A percentile compares a stretch with the other conserved stretches of the same genome.
phyloP scores from a whole-genome alignment of 2,113 vertebrate species.

The Bos indicus region DNA sequence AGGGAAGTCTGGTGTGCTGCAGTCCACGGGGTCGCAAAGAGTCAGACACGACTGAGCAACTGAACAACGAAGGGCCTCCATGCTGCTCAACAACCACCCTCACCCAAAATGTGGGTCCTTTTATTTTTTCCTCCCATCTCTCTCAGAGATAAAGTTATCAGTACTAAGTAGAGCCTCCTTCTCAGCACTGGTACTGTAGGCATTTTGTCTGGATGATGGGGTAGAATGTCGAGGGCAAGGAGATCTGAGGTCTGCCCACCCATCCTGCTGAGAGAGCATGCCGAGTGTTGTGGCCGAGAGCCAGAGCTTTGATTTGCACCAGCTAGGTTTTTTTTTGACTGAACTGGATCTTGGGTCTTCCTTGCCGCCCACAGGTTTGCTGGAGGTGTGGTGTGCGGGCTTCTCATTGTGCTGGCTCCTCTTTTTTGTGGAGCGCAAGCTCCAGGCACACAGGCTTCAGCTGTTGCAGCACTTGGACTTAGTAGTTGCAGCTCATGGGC shows the following conservation, averaged over 20 bases:
- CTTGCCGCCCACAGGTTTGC: not conserved
- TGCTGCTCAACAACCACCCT: not conserved
- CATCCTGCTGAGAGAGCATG: not conserved
- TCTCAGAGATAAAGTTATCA: not conserved
- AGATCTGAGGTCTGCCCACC: not conserved
- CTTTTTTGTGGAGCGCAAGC: not conserved
- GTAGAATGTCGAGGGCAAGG: not conserved
- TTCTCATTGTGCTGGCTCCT: not conserved
- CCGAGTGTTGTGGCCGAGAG: not conserved
- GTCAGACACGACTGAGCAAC: rapidly evolving
- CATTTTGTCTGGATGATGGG: not conserved
- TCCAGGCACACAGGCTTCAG: not conserved
- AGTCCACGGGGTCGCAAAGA: rapidly evolving
- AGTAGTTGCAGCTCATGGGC: not conserved
- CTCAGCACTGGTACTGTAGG: not conserved
- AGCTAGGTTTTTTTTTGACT: not conserved
- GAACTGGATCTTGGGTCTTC: not conserved
- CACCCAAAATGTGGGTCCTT: not conserved
- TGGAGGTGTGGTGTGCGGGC: not conserved
- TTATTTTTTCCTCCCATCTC: not conserved
- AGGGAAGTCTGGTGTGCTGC: not conserved
- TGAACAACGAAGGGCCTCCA: not conserved
- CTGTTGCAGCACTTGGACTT: not conserved
- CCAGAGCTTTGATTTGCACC: not conserved
- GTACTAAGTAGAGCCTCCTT: not conserved